Conservation (phyloP, 2,113 vertebrate species). For the Archilochus colubris region DNA sequence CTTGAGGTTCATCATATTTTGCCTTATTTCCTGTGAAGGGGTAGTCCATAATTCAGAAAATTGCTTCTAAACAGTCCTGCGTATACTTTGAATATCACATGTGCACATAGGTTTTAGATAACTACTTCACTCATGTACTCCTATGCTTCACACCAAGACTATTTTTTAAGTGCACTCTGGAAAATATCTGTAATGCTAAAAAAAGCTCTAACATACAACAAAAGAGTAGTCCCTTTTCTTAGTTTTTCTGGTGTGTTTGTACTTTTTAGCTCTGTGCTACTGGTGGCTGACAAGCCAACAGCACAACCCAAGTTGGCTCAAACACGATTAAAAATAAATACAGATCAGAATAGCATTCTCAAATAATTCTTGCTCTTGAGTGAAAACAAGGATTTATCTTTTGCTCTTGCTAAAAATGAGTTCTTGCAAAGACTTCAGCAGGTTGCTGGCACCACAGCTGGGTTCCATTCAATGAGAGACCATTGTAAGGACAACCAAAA, state of each 20-base stretch:
- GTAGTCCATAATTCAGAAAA: background rate
- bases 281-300: background rate
- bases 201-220: background rate
- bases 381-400: background rate
- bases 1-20: background rate
- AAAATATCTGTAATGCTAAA: background rate
- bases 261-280: background rate
- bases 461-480: background rate
- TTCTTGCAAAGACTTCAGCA: background rate
- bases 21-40: background rate
- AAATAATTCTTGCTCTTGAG: background rate
- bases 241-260: background rate
- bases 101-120: background rate
- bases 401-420: background rate
- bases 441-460: background rate
- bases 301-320: background rate
- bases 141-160: background rate
- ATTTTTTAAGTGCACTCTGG: background rate
- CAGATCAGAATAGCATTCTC: background rate
- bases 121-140: background rate
- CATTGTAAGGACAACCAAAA: background rate
- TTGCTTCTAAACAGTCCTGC: background rate
- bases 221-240: background rate
- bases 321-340: background rate
- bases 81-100: background rate